A percentile compares a stretch with the other conserved stretches of the same genome.
phyloP scores from a whole-genome alignment of 2,888 invertebrate genomes.

The Plebejus melissa region DNA sequence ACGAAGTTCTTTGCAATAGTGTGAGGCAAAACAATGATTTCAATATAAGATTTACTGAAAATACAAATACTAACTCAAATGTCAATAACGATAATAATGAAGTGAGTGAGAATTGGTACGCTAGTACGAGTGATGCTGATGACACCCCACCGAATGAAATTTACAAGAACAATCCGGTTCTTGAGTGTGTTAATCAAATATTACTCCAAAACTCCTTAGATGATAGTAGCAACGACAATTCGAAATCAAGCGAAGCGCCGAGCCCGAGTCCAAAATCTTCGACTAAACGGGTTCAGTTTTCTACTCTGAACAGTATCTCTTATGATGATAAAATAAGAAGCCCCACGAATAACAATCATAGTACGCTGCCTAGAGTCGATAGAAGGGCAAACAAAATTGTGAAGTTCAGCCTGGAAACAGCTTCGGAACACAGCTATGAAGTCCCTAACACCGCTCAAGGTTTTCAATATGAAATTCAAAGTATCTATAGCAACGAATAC shows the following conservation, averaged over 20 bases:
- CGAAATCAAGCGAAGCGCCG: constrained; percentile 69
- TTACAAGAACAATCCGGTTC: constrained; percentile 89
- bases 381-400: constrained; percentile 74
- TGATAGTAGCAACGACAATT: constrained; percentile 74
- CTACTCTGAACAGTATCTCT: constrained; percentile 81
- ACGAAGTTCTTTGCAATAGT: constrained; percentile 66
- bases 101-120: constrained; percentile 88
- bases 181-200: constrained; percentile 93
- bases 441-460: constrained; percentile 78
- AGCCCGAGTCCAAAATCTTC: constrained; percentile 73
- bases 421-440: constrained; percentile 81
- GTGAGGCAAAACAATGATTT: constrained; percentile 53
- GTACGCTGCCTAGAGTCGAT: constrained; percentile 66
- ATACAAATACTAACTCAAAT: constrained; percentile 57
- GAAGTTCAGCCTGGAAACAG: constrained; percentile 73
- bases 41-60: constrained; percentile 52
- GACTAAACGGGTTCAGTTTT: constrained; percentile 81
- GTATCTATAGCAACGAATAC: constrained; percentile 87
- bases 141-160: constrained; percentile 84
- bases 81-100: constrained; percentile 57
- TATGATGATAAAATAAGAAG: constrained; percentile 69
- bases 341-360: constrained; percentile 49
- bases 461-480: constrained; percentile 78
- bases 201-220: constrained; percentile 85
- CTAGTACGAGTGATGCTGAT: constrained; percentile 87